Percentiles rank a stretch among this genome's conserved stretches.
Conservation (phyloP, 2,113 vertebrate species). For the Sebastes fasciatus region DNA sequence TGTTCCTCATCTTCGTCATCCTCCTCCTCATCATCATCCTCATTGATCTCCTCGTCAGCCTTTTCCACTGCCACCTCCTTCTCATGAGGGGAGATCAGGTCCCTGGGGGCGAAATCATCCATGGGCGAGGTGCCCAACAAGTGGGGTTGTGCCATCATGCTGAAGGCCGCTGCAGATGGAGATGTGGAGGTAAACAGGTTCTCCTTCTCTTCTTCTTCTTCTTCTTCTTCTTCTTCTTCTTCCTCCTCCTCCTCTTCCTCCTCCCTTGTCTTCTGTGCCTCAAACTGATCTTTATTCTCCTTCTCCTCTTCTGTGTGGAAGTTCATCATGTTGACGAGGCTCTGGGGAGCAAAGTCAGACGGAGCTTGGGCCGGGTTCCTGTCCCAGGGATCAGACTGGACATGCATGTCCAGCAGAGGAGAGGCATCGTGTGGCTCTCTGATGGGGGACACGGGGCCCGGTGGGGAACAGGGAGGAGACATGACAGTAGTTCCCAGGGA, state of each 20-base stretch:
- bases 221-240: neutral
- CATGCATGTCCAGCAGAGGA: constrained; percentile 59
- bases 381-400: constrained; percentile 63
- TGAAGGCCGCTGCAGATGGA: constrained; percentile 50
- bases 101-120: constrained; percentile 51
- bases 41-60: constrained; percentile 86
- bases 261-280: constrained; percentile 14
- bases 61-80: constrained; percentile 83
- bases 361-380: constrained; percentile 24
- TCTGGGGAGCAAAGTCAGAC: constrained; percentile 42
- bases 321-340: constrained; percentile 29
- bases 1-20: constrained; percentile 78
- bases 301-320: constrained; percentile 51
- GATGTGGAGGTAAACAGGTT: constrained; percentile 56
- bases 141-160: constrained; percentile 43
- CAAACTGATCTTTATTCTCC: constrained; percentile 32
- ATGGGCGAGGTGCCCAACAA: constrained; percentile 42
- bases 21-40: constrained; percentile 78
- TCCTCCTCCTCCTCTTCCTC: constrained; percentile 36
- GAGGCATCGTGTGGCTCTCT: constrained; percentile 59
- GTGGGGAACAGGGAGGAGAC: constrained; percentile 83
- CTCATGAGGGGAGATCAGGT: constrained; percentile 70
- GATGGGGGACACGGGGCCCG: constrained; percentile 58
- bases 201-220: constrained; percentile 59
- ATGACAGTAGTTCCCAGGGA: constrained; percentile 81